Evolutionary conservation across 2,113 vertebrate species (phyloP), one percentile per base, ranked within the genome.

Genomic region (Ciconia stormi): DNA sequence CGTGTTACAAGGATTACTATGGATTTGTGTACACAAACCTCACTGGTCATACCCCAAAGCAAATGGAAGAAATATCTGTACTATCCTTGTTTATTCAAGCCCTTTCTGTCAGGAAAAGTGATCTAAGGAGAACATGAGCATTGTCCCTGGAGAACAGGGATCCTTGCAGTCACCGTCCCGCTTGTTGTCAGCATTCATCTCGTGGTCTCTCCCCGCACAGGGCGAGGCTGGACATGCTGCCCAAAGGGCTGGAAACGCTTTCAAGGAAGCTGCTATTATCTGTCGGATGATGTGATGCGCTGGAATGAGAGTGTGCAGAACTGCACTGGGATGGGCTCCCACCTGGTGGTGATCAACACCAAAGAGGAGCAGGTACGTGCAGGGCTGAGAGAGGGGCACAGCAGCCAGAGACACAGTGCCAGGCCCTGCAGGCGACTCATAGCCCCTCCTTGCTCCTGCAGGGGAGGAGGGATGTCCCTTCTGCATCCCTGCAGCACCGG

Each of bases 311-410:
- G 98, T 52, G 7, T n/a, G 40, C 86, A 44, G n/a, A 98, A 97
- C 73, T 98, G 98, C 87, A 94, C 74, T 1, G 36, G n/a, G 40
- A 96, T 98, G 95, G 95, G 92, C 2, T 97, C 96, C 32, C 94
- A 97, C 4, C 89, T 98, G 87, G 98, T 90, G 58, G 87, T 98
- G 53, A 96, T 98, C 82, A 97, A 93, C 91, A 93, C 94, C 5
- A 2, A 2, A 30, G 92, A 59, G 50, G 98, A 98, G 53, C 98
- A 98, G 98, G 98, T 98, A 87, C 0, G 22, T 70, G 74, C 55
- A 59, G 67, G 70, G 74, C 61, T 77, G 23, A 26, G 55, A 56
- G 27, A 14, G 53, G n/a, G 27, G 22, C 7, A 16, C 30, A 61
- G 72, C 13, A 59, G 65, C 29, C 73, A 32, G 32, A 10, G 53